Evolutionary conservation across 2,888 invertebrate genomes (phyloP).

Genomic region (Schizotus pectinicornis): DNA sequence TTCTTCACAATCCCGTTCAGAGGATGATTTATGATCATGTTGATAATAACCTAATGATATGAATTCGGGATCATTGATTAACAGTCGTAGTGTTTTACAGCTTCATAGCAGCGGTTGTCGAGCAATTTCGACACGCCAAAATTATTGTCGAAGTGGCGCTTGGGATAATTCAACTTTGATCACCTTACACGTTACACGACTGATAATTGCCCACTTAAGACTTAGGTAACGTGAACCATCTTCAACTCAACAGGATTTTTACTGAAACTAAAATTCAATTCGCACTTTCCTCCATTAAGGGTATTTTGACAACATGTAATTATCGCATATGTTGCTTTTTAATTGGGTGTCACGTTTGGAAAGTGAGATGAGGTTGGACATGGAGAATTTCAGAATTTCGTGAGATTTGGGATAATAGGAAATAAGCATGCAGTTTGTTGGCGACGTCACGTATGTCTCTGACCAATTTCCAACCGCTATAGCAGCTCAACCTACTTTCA

Average conservation of each 20-base stretch:
- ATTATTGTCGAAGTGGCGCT: too few species aligned
- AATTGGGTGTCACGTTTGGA: background rate
- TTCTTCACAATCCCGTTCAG: slow-evolving; percentile 4
- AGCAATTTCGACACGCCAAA: too few species aligned
- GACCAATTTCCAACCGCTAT: slow-evolving; percentile 19
- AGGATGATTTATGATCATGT: slow-evolving; percentile 16
- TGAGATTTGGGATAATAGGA: slow-evolving; percentile 19
- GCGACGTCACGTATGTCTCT: slow-evolving; percentile 31
- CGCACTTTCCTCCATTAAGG: too few species aligned
- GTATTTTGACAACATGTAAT: too few species aligned
- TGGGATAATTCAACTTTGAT: too few species aligned
- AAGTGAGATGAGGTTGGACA: slow-evolving; percentile 4
- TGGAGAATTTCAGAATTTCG: slow-evolving; percentile 6
- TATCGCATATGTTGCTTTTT: too few species aligned
- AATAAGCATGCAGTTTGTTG: slow-evolving; percentile 28
- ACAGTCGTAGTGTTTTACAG: background rate
- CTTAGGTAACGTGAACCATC: too few species aligned
- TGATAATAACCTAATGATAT: slow-evolving; percentile 14
- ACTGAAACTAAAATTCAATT: too few species aligned
- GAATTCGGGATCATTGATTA: slow-evolving; percentile 17
- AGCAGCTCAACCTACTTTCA: slow-evolving; percentile 28
- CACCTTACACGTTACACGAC: too few species aligned
- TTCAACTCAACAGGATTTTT: too few species aligned
- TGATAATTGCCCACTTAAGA: too few species aligned
- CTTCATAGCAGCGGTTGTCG: background rate